A percentile compares a stretch with the other conserved stretches of the same genome.
These are phyloP conservation scores for Papilio polyxenes DNA, from an alignment of 1,140 invertebrate genomes.

Conservation along the genomic window DNA sequence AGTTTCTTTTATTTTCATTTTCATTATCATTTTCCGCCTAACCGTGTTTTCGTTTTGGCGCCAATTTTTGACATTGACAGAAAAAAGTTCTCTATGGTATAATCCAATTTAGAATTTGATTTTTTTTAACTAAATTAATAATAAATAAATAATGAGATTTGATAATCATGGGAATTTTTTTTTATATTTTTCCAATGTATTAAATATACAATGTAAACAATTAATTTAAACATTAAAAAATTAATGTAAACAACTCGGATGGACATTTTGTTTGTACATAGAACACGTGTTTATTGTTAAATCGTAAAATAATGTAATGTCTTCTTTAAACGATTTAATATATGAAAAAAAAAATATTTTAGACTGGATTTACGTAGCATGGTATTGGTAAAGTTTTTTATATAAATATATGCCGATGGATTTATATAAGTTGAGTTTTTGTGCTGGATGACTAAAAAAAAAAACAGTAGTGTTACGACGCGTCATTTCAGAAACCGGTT, in stretches of 20 bases:
- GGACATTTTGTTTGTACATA: constrained; percentile 3
- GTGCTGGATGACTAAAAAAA: neutral
- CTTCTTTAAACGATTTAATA: neutral
- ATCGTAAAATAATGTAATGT: neutral
- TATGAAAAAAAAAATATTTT: constrained; percentile 9
- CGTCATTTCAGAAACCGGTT: constrained; percentile 25
- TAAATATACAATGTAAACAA: too few species aligned
- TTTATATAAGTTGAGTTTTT: neutral
- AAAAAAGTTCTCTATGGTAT: neutral
- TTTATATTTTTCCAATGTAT: neutral
- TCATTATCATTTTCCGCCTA: constrained; percentile 48
- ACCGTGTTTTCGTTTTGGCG: constrained; percentile 49
- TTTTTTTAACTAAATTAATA: neutral
- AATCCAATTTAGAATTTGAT: neutral
- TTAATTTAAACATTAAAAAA: too few species aligned
- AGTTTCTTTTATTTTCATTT: constrained; percentile 67
- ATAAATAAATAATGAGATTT: constrained; percentile 6
- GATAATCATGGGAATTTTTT: neutral
- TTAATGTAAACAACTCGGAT: too few species aligned
- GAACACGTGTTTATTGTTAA: neutral
- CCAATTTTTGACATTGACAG: constrained; percentile 23
- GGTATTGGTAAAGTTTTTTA: constrained; percentile 17
- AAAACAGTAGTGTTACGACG: neutral
- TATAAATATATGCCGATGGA: constrained; percentile 17
- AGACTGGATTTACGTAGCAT: constrained; percentile 18